phyloP scores from a whole-genome alignment of 1,140 invertebrate genomes.

The Drosophila truncata region DNA sequence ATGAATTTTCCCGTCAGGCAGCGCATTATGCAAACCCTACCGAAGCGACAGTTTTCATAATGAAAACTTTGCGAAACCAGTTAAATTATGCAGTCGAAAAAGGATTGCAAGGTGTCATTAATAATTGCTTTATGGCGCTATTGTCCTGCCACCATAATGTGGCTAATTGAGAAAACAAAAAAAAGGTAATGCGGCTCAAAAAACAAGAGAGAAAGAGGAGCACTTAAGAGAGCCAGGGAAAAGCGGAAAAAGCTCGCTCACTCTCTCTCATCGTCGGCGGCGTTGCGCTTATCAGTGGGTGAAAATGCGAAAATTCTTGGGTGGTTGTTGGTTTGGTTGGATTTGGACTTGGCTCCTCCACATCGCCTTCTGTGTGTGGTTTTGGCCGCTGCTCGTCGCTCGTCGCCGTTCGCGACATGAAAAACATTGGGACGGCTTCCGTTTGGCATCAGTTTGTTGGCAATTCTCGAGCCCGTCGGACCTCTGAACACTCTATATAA shows the following conservation, averaged over 20 bases:
- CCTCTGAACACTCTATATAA: constrained; percentile 21
- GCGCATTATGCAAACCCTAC: constrained; percentile 14
- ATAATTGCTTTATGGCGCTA: constrained; percentile 53
- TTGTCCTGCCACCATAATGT: constrained; percentile 41
- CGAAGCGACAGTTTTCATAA: constrained; percentile 4
- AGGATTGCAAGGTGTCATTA: constrained; percentile 42
- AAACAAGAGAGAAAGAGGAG: constrained; percentile 16
- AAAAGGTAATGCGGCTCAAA: constrained; percentile 14
- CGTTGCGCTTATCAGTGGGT: constrained; percentile 64
- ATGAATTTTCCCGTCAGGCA: not conserved
- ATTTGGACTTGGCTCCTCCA: constrained; percentile 23
- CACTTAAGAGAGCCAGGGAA: constrained; percentile 4
- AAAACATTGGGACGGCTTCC: constrained; percentile 79
- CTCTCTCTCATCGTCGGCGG: constrained; percentile 1
- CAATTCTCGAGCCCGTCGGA: constrained; percentile 76
- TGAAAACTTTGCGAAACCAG: constrained; percentile 7
- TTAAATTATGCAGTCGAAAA: constrained; percentile 32
- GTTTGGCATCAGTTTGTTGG: constrained; percentile 83
- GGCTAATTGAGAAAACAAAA: constrained; percentile 26
- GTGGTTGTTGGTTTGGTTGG: constrained; percentile 28
- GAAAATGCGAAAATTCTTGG: constrained; percentile 46
- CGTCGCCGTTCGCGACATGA: constrained; percentile 57
- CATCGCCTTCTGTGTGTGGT: constrained; percentile 41
- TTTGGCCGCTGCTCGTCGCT: constrained; percentile 25
- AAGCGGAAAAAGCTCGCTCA: constrained; percentile 55